These are phyloP conservation scores for Grus americana DNA, from an alignment of 2,113 vertebrate genomes.

Conservation along the genomic window DNA sequence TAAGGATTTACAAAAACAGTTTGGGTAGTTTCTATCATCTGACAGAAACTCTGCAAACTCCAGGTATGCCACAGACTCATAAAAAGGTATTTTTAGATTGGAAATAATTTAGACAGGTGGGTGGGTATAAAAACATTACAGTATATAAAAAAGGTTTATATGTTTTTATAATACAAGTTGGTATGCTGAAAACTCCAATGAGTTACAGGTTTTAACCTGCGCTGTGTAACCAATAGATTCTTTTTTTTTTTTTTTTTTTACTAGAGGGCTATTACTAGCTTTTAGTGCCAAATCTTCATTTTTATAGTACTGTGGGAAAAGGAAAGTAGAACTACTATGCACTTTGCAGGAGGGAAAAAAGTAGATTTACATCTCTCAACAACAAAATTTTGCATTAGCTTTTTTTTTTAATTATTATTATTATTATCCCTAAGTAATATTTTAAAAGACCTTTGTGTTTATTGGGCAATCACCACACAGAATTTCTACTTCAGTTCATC, in stretches of 20 bases:
- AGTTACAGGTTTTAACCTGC: neutral
- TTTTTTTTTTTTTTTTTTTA: neutral
- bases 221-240: neutral
- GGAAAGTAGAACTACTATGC: neutral
- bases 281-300: neutral
- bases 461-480: neutral
- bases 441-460: neutral
- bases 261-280: neutral
- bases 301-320: neutral
- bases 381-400: neutral
- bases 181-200: neutral
- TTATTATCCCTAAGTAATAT: neutral
- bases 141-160: neutral
- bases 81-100: neutral
- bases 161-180: neutral
- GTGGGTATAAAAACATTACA: neutral
- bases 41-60: neutral
- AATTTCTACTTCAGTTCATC: neutral
- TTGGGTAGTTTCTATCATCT: neutral
- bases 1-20: neutral
- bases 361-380: neutral
- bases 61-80: neutral
- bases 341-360: neutral
- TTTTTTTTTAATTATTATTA: neutral
- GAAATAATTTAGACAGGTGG: neutral